Conservation (phyloP, 30 jellyfish, hydroid and myxozoan species). For the Phacellophora camtschatica region DNA sequence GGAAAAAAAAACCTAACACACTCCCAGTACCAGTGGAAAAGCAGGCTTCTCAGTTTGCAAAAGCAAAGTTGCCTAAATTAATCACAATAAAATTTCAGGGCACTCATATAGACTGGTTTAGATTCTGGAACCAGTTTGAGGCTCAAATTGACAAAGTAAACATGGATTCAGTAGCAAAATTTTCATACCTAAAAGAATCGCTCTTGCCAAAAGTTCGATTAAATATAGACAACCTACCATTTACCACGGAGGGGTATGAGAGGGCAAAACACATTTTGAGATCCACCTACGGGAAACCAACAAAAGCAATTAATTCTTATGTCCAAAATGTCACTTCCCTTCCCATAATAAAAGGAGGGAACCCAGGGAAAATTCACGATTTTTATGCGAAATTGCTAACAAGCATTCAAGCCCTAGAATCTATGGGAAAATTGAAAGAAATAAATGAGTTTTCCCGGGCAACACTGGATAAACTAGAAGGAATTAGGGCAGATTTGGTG, state of each 20-base stretch:
- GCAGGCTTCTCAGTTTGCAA: too few relatives aligned
- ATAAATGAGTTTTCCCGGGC: conserved; percentile 60
- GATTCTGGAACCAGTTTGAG: conserved; percentile 39
- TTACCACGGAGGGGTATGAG: conserved; percentile 71
- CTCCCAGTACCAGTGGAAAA: too few relatives aligned
- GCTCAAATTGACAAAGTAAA: conserved; percentile 41
- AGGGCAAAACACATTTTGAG: conserved; percentile 61
- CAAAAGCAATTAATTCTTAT: conserved; percentile 66
- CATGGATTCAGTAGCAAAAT: conserved; percentile 34
- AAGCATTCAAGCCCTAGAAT: conserved; percentile 68
- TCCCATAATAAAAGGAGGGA: conserved; percentile 45
- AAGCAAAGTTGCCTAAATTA: not conserved
- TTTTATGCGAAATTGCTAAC: conserved; percentile 53
- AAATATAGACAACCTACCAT: not conserved
- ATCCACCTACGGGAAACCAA: conserved; percentile 67
- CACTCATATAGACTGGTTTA: conserved; percentile 43
- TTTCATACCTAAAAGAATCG: conserved; percentile 34
- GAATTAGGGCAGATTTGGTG: conserved; percentile 66
- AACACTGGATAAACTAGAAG: conserved; percentile 62
- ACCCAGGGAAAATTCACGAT: conserved; percentile 35
- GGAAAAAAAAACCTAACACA: not conserved
- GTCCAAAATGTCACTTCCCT: conserved; percentile 56
- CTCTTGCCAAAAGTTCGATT: conserved; percentile 24
- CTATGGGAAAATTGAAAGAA: conserved; percentile 70
- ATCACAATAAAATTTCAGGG: conserved; percentile 31